Evolutionary conservation across 2,797 vertebrate genomes (phyloP).

Genomic region (Acanthiza pusilla): DNA sequence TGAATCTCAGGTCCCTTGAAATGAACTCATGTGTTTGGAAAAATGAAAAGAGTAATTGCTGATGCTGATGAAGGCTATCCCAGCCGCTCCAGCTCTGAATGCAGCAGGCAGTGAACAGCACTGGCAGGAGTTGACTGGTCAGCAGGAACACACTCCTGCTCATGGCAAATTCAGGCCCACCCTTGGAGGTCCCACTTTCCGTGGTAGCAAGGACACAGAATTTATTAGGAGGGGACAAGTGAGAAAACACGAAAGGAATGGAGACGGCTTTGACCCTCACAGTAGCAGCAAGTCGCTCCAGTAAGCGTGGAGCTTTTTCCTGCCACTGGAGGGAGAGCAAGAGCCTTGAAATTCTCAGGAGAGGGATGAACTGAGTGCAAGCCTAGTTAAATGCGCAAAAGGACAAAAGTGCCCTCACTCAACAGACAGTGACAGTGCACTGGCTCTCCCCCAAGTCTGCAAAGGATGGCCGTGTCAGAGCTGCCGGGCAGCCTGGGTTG

Average conservation of each 20-base stretch:
- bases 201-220: not conserved
- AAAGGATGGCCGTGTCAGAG: not conserved
- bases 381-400: not conserved
- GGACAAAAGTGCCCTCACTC: not conserved
- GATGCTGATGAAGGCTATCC: not conserved
- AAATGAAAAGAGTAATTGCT: not conserved
- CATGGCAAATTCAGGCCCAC: not conserved
- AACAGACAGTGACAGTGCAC: not conserved
- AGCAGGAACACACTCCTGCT: not conserved
- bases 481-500: not conserved
- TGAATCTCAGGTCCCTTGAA: conserved; percentile 25
- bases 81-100: not conserved
- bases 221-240: not conserved
- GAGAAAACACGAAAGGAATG: not conserved
- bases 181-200: not conserved
- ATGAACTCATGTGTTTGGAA: not conserved
- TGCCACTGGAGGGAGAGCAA: conserved; percentile 36
- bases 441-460: not conserved
- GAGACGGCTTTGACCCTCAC: rapidly evolving
- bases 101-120: not conserved
- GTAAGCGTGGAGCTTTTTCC: not conserved
- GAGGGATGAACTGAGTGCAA: rapidly evolving
- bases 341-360: not conserved
- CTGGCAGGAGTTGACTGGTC: not conserved
- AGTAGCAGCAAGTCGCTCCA: not conserved